Conservation (phyloP, 2,888 invertebrate species). For the Poecilobothrus nobilitatus region DNA sequence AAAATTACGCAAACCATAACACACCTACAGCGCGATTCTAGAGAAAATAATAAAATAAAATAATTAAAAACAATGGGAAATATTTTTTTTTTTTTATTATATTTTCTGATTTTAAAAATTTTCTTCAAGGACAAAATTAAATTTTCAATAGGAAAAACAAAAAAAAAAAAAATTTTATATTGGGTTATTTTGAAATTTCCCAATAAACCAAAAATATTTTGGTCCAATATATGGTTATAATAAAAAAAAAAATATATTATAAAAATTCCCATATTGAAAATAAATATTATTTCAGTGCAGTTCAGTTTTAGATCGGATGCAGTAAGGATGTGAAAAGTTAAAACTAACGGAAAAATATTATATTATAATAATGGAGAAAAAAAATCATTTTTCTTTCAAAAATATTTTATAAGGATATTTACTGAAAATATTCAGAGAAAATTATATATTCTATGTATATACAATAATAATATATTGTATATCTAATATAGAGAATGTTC, state of each 20-base stretch:
- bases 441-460: no score
- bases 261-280: neutral
- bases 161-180: no score
- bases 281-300: constrained; percentile 28
- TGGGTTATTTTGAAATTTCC: neutral
- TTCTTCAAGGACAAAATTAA: neutral
- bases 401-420: neutral
- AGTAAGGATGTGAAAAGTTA: constrained; percentile 32
- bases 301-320: constrained; percentile 45
- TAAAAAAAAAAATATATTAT: neutral
- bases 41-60: neutral
- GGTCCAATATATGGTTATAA: neutral
- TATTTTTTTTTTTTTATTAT: neutral
- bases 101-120: neutral
- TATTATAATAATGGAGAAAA: neutral
- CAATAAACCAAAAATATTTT: neutral
- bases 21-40: neutral
- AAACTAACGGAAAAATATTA: neutral
- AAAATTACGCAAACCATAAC: neutral
- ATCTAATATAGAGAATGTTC: no score
- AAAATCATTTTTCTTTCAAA: neutral
- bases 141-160: neutral
- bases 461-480: no score
- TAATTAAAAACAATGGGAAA: neutral
- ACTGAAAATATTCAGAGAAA: neutral